phyloP scores from a whole-genome alignment of 2,797 vertebrate species.

The Phoebastria nigripes region DNA sequence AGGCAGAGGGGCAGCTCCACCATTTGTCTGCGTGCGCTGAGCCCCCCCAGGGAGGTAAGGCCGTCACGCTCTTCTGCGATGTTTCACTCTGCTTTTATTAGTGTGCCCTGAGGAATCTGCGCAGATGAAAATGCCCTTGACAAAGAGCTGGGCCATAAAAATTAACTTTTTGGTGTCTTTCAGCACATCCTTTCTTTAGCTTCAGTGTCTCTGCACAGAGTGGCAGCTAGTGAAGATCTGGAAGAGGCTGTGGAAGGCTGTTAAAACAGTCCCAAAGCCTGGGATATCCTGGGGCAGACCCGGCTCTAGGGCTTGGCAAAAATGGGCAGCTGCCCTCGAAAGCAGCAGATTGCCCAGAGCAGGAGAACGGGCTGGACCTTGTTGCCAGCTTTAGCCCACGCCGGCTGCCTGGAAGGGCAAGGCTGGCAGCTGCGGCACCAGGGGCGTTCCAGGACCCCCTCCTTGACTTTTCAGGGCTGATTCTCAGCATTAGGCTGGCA shows the following conservation, averaged over 20 bases:
- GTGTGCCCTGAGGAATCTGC: background rate
- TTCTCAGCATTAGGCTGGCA: background rate
- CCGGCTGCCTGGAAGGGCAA: background rate
- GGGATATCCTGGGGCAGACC: background rate
- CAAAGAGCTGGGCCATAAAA: background rate
- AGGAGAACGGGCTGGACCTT: background rate
- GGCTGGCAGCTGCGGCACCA: background rate
- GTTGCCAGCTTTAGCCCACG: background rate
- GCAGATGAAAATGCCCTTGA: background rate
- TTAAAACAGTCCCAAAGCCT: background rate
- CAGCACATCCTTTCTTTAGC: background rate
- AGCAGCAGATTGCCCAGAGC: background rate
- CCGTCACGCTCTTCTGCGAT: accelerated
- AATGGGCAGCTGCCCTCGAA: background rate
- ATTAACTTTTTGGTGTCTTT: background rate
- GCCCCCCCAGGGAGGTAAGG: background rate
- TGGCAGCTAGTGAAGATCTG: background rate
- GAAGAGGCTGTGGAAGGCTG: background rate
- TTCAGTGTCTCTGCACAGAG: background rate
- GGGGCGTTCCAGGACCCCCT: background rate
- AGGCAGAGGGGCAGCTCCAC: background rate
- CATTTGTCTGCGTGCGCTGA: background rate
- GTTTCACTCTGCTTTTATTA: background rate
- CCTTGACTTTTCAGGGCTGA: background rate
- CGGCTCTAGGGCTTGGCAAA: background rate